phyloP scores from a whole-genome alignment of 1,140 invertebrate species.

The Papilio machaon region DNA sequence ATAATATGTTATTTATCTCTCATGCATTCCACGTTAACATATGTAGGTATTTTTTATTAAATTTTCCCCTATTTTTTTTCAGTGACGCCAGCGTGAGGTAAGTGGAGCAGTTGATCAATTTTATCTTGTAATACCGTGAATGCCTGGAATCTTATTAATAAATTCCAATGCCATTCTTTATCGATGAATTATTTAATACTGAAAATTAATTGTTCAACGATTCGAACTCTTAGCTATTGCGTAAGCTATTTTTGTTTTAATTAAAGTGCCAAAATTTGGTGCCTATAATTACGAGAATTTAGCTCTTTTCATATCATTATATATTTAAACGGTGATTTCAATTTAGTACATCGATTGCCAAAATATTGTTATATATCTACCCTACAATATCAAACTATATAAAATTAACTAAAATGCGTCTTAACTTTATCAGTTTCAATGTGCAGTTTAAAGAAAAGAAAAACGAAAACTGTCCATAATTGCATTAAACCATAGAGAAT shows the following conservation, averaged over 20 bases:
- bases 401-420: too few species aligned
- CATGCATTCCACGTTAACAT: background rate
- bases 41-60: conserved; percentile 5
- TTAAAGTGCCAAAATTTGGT: background rate
- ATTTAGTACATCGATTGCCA: too few species aligned
- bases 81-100: background rate
- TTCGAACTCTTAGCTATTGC: background rate
- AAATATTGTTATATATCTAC: too few species aligned
- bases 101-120: conserved; percentile 1
- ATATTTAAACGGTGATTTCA: too few species aligned
- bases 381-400: too few species aligned
- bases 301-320: too few species aligned
- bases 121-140: background rate
- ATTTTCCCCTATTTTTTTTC: conserved; percentile 9
- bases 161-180: conserved; percentile 29
- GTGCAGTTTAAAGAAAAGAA: too few species aligned
- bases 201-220: conserved; percentile 4
- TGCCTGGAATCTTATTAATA: conserved; percentile 14
- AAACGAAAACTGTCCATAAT: background rate
- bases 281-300: background rate
- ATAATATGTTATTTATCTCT: too few species aligned
- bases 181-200: conserved; percentile 5
- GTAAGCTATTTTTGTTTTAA: background rate
- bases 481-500: background rate
- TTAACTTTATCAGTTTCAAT: too few species aligned